phyloP scores from a whole-genome alignment of 1,140 invertebrate species.

The Scaptomyza pallida region DNA sequence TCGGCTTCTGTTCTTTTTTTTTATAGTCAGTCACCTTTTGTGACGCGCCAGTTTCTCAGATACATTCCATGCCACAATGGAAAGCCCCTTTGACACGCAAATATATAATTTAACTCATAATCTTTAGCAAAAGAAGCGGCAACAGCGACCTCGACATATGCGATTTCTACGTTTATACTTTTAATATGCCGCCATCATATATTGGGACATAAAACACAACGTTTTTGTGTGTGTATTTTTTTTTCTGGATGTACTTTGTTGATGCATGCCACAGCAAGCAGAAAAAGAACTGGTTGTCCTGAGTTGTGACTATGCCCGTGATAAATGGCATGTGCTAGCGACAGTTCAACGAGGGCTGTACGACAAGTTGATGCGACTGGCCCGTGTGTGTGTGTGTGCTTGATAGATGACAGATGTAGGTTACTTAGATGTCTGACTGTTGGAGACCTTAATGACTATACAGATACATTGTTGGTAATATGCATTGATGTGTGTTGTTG shows the following conservation, averaged over 20 bases:
- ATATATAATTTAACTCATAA: slow-evolving; percentile 82
- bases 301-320: slow-evolving; percentile 36
- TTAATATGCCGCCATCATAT: slow-evolving; percentile 61
- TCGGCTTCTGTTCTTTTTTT: slow-evolving; percentile 45
- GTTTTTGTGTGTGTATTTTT: too few relatives aligned
- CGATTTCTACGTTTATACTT: slow-evolving; percentile 67
- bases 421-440: background rate
- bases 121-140: slow-evolving; percentile 48
- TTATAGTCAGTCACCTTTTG: slow-evolving; percentile 77
- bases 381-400: background rate
- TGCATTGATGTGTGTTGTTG: too few relatives aligned
- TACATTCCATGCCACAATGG: slow-evolving; percentile 54
- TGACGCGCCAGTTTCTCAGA: slow-evolving; percentile 48
- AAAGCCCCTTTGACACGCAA: slow-evolving; percentile 71
- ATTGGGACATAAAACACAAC: slow-evolving; percentile 69
- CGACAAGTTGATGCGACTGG: slow-evolving; percentile 23
- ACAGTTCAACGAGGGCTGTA: slow-evolving; percentile 52
- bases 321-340: slow-evolving; percentile 59
- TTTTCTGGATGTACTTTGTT: background rate
- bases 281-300: slow-evolving; percentile 46
- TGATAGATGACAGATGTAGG: background rate
- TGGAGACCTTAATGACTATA: background rate
- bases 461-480: background rate
- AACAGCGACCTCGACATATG: slow-evolving; percentile 50
- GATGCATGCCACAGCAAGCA: slow-evolving; percentile 32